Conservation (phyloP, 1,140 invertebrate genomes). For the Zophobas morio region DNA sequence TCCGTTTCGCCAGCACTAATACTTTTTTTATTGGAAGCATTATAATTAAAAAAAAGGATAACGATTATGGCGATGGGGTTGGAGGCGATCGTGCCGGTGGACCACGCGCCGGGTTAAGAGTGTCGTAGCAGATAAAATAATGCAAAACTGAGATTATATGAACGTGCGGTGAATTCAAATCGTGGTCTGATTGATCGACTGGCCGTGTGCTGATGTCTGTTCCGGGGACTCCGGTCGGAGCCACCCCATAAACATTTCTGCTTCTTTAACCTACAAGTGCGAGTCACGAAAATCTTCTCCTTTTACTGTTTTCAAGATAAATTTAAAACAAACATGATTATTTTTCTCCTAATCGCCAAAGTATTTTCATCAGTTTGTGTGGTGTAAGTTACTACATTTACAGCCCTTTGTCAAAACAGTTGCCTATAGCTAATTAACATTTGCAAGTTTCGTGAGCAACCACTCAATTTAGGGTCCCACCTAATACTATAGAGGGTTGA, state of each 20-base stretch:
- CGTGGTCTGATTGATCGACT: slow-evolving; percentile 65
- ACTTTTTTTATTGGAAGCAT: background rate
- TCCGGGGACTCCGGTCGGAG: slow-evolving; percentile 33
- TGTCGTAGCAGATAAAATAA: slow-evolving; percentile 64
- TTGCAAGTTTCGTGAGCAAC: slow-evolving; percentile 7
- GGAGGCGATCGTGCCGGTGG: slow-evolving; percentile 32
- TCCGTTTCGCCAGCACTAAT: background rate
- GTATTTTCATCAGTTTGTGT: too few relatives aligned
- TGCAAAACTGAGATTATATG: slow-evolving; percentile 66
- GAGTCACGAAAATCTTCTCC: too few relatives aligned
- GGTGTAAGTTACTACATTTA: too few relatives aligned
- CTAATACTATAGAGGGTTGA: slow-evolving; percentile 46
- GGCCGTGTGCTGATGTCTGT: slow-evolving; percentile 56
- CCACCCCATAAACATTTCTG: background rate
- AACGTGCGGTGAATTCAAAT: slow-evolving; percentile 67
- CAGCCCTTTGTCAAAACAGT: too few relatives aligned
- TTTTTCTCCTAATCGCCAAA: too few relatives aligned
- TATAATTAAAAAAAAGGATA: slow-evolving; percentile 37
- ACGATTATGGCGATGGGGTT: slow-evolving; percentile 21
- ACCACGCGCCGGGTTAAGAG: slow-evolving; percentile 55
- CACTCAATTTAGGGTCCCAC: slow-evolving; percentile 40
- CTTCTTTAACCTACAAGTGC: too few relatives aligned
- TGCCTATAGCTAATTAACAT: slow-evolving; percentile 5
- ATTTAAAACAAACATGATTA: too few relatives aligned
- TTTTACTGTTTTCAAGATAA: too few relatives aligned